Conservation (phyloP, 2,113 vertebrate species). For the Nothoprocta pentlandii region DNA sequence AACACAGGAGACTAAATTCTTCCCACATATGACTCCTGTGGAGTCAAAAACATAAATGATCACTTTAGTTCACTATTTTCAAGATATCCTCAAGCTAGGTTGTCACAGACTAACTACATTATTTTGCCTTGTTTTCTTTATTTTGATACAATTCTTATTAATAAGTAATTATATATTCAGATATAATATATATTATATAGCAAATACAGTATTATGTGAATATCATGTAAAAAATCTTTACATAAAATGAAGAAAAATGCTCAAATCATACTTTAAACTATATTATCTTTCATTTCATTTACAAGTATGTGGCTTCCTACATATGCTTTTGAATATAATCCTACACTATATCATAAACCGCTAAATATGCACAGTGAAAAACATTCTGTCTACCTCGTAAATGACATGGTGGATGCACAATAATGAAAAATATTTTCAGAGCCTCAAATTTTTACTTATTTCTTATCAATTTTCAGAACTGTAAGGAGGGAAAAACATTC, state of each 20-base stretch:
- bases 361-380: not conserved
- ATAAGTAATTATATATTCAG: not conserved
- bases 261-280: not conserved
- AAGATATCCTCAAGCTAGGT: not conserved
- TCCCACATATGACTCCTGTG: not conserved
- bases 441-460: not conserved
- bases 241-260: not conserved
- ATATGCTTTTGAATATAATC: not conserved
- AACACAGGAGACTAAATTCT: not conserved
- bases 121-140: not conserved
- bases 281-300: not conserved
- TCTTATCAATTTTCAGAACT: not conserved
- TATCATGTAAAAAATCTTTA: not conserved
- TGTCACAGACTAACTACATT: not conserved
- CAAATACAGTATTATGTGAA: not conserved
- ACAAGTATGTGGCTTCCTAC: not conserved
- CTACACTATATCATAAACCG: not conserved
- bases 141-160: not conserved
- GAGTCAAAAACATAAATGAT: not conserved
- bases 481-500: not conserved
- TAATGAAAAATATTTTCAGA: not conserved
- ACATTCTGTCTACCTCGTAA: not conserved
- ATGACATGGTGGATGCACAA: rapidly evolving
- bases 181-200: not conserved
- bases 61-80: not conserved